Conservation (phyloP, 2,888 invertebrate genomes). For the Hesperia comma region DNA sequence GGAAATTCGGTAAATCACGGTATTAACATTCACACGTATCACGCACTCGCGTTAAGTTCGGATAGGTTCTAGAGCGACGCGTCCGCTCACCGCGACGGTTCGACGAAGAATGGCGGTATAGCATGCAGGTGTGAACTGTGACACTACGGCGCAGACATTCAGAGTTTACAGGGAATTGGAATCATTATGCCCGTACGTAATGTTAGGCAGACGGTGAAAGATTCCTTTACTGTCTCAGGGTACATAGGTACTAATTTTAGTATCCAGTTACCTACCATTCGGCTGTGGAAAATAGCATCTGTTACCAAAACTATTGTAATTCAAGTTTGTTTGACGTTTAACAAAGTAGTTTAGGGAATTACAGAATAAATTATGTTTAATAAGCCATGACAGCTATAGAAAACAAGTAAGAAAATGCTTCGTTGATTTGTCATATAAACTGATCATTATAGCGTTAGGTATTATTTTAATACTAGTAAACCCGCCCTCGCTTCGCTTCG, state of each 20-base stretch:
- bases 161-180: slow-evolving; percentile 11
- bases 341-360: too few species aligned
- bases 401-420: too few species aligned
- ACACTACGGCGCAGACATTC: slow-evolving; percentile 25
- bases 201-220: not conserved
- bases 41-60: slow-evolving; percentile 57
- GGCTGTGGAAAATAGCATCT: too few species aligned
- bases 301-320: too few species aligned
- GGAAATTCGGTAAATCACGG: slow-evolving; percentile 63
- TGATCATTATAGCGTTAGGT: too few species aligned
- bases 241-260: not conserved
- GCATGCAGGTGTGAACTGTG: slow-evolving; percentile 43
- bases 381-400: too few species aligned
- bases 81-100: slow-evolving; percentile 56
- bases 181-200: slow-evolving; percentile 7
- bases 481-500: too few species aligned
- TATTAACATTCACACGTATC: slow-evolving; percentile 63
- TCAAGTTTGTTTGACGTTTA: too few species aligned
- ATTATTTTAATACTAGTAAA: too few species aligned
- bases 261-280: too few species aligned
- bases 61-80: slow-evolving; percentile 43
- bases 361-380: too few species aligned
- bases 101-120: slow-evolving; percentile 65
- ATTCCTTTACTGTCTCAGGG: not conserved
- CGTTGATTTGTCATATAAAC: too few species aligned